These are phyloP conservation scores for Lophura nycthemera DNA, from an alignment of 2,113 vertebrate species.

Conservation along the genomic window DNA sequence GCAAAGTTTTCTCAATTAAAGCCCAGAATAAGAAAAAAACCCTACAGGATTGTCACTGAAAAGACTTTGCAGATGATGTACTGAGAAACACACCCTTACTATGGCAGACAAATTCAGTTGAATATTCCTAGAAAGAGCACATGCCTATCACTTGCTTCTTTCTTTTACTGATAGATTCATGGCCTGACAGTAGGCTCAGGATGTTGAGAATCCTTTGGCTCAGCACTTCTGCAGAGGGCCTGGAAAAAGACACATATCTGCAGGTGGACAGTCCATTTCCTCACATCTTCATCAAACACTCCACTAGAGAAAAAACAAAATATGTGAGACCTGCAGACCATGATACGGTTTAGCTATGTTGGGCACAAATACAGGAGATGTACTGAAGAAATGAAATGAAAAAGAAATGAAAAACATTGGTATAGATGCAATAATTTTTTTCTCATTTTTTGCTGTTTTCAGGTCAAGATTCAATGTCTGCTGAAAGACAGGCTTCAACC, in stretches of 20 bases:
- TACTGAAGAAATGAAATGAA: too few relatives aligned
- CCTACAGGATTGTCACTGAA: not conserved
- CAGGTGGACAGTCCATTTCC: not conserved
- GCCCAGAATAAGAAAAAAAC: not conserved
- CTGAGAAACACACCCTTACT: not conserved
- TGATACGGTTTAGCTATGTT: not conserved
- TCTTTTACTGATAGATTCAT: not conserved
- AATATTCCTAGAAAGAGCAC: conserved; percentile 15
- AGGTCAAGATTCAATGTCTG: not conserved
- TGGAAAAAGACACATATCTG: not conserved
- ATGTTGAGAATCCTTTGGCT: not conserved
- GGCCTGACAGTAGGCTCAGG: not conserved
- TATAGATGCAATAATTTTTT: not conserved
- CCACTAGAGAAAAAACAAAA: not conserved
- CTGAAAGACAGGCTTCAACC: not conserved
- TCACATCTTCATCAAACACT: not conserved
- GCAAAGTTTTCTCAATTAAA: not conserved
- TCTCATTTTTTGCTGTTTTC: not conserved
- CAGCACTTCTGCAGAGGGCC: not conserved
- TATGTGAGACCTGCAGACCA: not conserved
- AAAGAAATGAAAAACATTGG: not conserved
- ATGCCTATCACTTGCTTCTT: not conserved
- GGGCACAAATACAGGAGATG: not conserved
- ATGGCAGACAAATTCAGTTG: not conserved
- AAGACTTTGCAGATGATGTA: not conserved